These are phyloP conservation scores for Lepidocolaptes lacrymiger DNA, from an alignment of 2,797 vertebrate genomes.

Conservation along the genomic window DNA sequence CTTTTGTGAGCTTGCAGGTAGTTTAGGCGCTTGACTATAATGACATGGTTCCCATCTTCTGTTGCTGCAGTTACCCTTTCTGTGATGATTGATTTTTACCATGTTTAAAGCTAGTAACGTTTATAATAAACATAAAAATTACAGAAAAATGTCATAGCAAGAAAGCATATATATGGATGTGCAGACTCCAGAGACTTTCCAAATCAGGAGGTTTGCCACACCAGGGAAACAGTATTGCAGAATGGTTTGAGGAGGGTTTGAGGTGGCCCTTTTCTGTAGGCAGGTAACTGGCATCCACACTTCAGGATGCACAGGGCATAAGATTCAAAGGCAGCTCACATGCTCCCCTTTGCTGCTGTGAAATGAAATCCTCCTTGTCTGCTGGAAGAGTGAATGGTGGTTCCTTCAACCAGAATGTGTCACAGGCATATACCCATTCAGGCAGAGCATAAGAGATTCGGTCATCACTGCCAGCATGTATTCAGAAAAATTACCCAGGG, in stretches of 20 bases:
- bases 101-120: neutral
- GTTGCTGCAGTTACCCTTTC: neutral
- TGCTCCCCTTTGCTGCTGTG: neutral
- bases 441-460: neutral
- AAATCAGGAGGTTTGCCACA: neutral
- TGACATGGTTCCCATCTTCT: neutral
- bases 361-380: neutral
- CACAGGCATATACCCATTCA: neutral
- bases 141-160: neutral
- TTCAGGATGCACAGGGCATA: neutral
- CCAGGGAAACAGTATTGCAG: neutral
- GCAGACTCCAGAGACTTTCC: neutral
- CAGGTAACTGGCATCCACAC: neutral
- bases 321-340: neutral
- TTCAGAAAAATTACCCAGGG: neutral
- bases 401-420: neutral
- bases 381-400: neutral
- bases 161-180: neutral
- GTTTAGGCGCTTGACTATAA: neutral
- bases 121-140: neutral
- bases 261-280: neutral
- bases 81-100: neutral
- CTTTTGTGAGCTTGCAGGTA: neutral
- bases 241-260: neutral
- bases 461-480: neutral